A percentile compares a stretch with the other conserved stretches of the same genome.
Evolutionary conservation across 64 coral and sea anemone genomes (phyloP).

Genomic region (Stichodactyla mertensii): DNA sequence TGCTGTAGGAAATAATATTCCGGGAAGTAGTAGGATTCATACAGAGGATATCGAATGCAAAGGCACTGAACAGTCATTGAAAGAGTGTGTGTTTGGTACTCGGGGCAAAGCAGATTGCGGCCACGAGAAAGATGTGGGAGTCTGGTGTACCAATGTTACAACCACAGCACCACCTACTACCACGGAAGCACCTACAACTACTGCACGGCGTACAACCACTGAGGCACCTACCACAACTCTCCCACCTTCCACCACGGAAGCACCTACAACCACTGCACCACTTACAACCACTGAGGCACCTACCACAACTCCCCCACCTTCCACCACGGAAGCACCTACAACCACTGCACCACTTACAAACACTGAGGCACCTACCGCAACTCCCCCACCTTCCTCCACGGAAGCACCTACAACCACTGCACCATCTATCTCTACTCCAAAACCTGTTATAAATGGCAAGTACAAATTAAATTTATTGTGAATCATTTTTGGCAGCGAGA

Average conservation of each 20-base stretch:
- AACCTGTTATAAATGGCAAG: neutral
- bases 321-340: neutral
- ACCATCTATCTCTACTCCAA: too few species aligned
- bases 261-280: neutral
- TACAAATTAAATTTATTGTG: neutral
- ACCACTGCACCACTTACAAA: neutral
- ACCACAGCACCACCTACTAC: neutral
- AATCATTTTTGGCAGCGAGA: too few species aligned
- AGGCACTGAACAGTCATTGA: slow-evolving; percentile 44
- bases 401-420: too few species aligned
- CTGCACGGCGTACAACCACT: neutral
- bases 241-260: neutral
- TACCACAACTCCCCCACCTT: neutral
- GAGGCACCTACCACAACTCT: neutral
- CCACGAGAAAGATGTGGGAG: slow-evolving; percentile 1
- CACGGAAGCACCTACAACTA: neutral
- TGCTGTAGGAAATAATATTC: neutral
- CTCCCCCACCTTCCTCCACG: too few species aligned
- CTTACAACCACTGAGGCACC: neutral
- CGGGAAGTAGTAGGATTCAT: slow-evolving; percentile 41
- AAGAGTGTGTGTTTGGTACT: neutral
- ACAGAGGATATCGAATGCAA: slow-evolving; percentile 19
- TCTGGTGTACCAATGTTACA: neutral
- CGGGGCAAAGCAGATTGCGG: neutral
- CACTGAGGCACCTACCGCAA: too few species aligned